Conservation (phyloP, 2,797 vertebrate genomes). For the Malurus splendens region DNA sequence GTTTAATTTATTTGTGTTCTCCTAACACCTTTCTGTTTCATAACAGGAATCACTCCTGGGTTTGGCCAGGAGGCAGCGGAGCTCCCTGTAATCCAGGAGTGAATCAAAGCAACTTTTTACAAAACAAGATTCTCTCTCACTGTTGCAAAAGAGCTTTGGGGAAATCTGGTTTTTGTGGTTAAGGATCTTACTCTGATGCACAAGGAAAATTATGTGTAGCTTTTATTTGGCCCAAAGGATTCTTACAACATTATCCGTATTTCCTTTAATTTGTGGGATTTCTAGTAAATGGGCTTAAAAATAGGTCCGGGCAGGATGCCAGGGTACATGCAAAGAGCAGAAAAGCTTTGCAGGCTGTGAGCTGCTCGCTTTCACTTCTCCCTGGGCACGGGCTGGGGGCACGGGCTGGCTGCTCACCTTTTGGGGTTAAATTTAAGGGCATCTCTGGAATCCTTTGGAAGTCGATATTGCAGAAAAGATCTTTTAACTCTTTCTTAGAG, state of each 20-base stretch:
- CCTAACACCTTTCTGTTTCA: background rate
- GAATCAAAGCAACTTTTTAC: conserved; percentile 58
- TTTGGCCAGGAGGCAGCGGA: conserved; percentile 1
- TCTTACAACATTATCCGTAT: conserved; percentile 72
- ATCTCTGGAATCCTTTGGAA: background rate
- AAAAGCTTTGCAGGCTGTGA: conserved; percentile 21
- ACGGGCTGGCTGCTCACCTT: background rate
- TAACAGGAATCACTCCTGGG: background rate
- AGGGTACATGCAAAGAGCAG: conserved; percentile 60
- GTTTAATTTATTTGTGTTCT: background rate
- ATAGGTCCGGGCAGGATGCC: conserved; percentile 72
- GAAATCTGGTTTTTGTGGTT: conserved; percentile 65
- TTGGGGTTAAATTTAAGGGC: background rate
- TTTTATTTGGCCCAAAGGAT: conserved; percentile 72
- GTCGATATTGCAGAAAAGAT: background rate
- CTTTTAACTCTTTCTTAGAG: background rate
- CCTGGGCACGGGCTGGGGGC: background rate
- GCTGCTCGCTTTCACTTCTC: conserved; percentile 25
- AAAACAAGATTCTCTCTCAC: conserved; percentile 42
- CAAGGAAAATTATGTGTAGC: conserved; percentile 46
- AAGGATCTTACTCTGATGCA: conserved; percentile 51
- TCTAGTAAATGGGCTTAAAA: conserved; percentile 82
- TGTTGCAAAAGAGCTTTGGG: conserved; percentile 65
- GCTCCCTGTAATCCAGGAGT: conserved; percentile 7
- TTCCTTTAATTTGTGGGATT: conserved; percentile 80